Evolutionary conservation across 2,113 vertebrate species (phyloP).

Genomic region (Patagioenas fasciata): DNA sequence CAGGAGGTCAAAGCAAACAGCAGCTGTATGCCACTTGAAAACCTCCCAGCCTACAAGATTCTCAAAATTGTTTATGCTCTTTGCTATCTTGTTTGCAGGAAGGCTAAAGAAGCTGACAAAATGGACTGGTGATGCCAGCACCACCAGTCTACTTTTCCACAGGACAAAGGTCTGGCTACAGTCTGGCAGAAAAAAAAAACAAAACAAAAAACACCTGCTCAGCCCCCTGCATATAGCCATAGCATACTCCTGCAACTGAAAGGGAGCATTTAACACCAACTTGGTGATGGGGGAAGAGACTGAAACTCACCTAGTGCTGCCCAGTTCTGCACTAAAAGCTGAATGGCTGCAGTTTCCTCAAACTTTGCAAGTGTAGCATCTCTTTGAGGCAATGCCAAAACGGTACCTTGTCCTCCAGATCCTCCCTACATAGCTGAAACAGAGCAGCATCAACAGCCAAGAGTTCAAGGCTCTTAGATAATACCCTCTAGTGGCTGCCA

Average conservation of each 20-base stretch:
- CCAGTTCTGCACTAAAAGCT: neutral
- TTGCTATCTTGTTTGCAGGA: neutral
- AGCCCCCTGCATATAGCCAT: neutral
- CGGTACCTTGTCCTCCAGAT: neutral
- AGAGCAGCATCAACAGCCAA: neutral
- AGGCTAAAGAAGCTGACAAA: neutral
- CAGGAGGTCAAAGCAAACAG: neutral
- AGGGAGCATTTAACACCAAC: neutral
- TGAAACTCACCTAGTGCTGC: neutral
- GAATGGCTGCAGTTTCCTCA: neutral
- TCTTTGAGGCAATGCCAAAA: neutral
- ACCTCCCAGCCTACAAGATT: neutral
- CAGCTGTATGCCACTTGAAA: neutral
- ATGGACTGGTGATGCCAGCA: neutral
- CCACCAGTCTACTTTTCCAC: neutral
- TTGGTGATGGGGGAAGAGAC: neutral
- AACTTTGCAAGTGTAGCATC: neutral
- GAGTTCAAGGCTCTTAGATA: neutral
- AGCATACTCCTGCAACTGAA: neutral
- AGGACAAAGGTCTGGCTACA: neutral
- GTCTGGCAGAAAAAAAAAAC: neutral
- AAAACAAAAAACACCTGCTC: neutral
- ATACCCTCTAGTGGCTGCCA: slow-evolving; percentile 54
- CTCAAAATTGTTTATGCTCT: neutral
- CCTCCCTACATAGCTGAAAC: neutral